Evolutionary conservation across 2,888 invertebrate species (phyloP), one percentile per base, ranked within the genome.

Genomic region (Matsumyia berberina): DNA sequence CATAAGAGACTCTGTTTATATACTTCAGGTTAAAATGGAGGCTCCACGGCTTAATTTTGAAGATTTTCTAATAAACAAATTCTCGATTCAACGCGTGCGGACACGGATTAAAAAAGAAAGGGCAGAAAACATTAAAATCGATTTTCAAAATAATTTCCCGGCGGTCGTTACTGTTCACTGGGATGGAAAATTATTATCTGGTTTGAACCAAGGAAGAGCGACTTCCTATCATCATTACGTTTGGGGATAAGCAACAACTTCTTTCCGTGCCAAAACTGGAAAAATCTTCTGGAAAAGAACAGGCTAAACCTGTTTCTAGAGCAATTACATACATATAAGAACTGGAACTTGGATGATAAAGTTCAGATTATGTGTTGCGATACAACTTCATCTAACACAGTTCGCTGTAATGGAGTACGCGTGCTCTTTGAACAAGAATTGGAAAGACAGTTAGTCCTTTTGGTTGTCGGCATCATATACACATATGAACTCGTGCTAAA

Each of bases 1-100:
- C 19, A 86, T 86, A 19, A 76, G 79, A 57, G 69, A 83, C 55
- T 79, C 88, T 57, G 88, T 89, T 9, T 88, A 72, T 73, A 87
- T 89, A 58, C 70, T 87, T 87, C 35, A 53, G n/a, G n/a, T n/a
- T n/a, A 53, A 69, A 44, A 58, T 87, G 7, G 88, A 88, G 79
- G 88, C 86, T 62, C 82, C 88, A 37, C 86, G 79, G 15, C 85
- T 46, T 62, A 88, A 72, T 53, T 53, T 12, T 81, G 88, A 88
- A 62, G 87, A 89, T 49, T 90, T 88, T 80, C 78, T 87, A 8
- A 88, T 89, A 64, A 88, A 80, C 73, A 88, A 88, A 64, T 88
- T 88, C 17, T 87, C 88, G 12, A 88, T 89, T 87, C 88, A 89
- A 86, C 60, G 88, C 53, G 87, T 88, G 81, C 88, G 86, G 17